phyloP scores from a whole-genome alignment of 1,140 invertebrate genomes.

The Nixonia krombeini region DNA sequence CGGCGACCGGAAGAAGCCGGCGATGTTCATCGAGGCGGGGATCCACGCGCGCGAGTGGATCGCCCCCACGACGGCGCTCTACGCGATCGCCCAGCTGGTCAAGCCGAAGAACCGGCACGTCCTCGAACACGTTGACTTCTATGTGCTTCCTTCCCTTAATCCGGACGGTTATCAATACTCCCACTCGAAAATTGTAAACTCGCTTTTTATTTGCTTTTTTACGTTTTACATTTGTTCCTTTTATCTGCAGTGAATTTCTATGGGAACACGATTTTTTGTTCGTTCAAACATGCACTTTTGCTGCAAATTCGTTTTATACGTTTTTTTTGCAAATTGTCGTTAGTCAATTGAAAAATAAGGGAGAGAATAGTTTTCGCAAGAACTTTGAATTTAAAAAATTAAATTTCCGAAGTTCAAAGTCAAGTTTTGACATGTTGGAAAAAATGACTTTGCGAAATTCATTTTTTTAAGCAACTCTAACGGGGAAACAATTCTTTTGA shows the following conservation, averaged over 20 bases:
- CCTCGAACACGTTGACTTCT: slow-evolving; percentile 77
- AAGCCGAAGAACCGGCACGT: slow-evolving; percentile 59
- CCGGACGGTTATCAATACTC: slow-evolving; percentile 70
- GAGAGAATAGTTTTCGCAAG: too few relatives aligned
- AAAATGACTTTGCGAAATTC: too few relatives aligned
- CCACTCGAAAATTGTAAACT: neutral
- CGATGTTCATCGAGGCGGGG: slow-evolving; percentile 71
- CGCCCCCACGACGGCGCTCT: slow-evolving; percentile 74
- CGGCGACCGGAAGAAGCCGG: slow-evolving; percentile 30
- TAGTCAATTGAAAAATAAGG: too few relatives aligned
- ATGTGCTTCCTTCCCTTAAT: slow-evolving; percentile 78
- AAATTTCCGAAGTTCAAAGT: too few relatives aligned
- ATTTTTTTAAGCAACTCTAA: neutral
- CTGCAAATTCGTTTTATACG: too few relatives aligned
- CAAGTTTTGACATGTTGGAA: too few relatives aligned
- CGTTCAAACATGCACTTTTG: too few relatives aligned
- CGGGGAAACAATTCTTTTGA: neutral
- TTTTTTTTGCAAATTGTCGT: too few relatives aligned
- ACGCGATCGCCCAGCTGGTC: slow-evolving; percentile 75
- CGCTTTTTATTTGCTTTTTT: neutral
- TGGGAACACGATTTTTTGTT: too few relatives aligned
- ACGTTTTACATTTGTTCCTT: too few relatives aligned
- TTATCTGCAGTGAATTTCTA: neutral
- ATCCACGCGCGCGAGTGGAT: slow-evolving; percentile 82
- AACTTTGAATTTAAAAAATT: too few relatives aligned